Percentiles rank a stretch among this genome's conserved stretches.
Conservation (phyloP, 2,888 invertebrate species). For the Busseola fusca region DNA sequence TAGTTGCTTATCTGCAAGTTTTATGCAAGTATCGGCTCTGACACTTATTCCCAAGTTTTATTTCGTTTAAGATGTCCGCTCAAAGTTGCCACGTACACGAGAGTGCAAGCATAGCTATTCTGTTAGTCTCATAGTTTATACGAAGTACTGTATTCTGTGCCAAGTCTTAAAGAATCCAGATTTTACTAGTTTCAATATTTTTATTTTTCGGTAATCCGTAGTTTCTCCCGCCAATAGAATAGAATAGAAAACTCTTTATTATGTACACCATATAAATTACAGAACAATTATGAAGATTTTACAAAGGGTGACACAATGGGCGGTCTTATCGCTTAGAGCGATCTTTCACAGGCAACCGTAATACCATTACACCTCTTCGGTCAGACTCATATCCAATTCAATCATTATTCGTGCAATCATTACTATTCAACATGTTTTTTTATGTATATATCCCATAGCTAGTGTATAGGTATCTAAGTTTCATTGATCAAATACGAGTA, state of each 20-base stretch:
- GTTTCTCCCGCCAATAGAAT: neutral
- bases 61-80: slow-evolving; percentile 25
- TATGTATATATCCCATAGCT: too few species aligned
- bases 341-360: too few species aligned
- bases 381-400: neutral
- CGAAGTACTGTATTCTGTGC: neutral
- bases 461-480: too few species aligned
- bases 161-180: slow-evolving; percentile 6
- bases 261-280: too few species aligned
- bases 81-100: slow-evolving; percentile 15
- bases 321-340: too few species aligned
- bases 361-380: neutral
- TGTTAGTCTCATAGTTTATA: neutral
- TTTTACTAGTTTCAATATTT: neutral
- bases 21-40: slow-evolving; percentile 17
- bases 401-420: too few species aligned
- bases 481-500: too few species aligned
- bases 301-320: too few species aligned
- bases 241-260: too few species aligned
- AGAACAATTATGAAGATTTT: too few species aligned
- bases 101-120: slow-evolving; percentile 10
- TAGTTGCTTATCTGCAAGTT: slow-evolving; percentile 23
- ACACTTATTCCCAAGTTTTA: slow-evolving; percentile 34
- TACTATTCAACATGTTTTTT: too few species aligned
- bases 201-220: neutral